These are phyloP conservation scores for Agriopis marginaria DNA, from an alignment of 2,888 invertebrate genomes.

Conservation along the genomic window DNA sequence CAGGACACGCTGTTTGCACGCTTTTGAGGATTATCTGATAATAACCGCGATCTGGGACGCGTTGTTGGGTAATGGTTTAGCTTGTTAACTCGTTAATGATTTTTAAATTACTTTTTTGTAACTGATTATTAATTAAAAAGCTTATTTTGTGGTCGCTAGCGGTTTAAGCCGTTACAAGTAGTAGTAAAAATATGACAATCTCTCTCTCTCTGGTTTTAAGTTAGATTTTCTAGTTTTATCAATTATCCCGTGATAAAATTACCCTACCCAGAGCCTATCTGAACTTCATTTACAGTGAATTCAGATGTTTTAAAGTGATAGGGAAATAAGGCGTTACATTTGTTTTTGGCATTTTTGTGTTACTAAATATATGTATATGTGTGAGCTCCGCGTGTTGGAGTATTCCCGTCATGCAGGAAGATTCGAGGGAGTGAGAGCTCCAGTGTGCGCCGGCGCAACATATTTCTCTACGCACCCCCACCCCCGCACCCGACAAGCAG, in stretches of 20 bases:
- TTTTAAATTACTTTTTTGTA: conserved; percentile 26
- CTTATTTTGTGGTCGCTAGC: neutral
- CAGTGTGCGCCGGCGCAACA: no score
- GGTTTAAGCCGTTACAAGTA: no score
- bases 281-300: neutral
- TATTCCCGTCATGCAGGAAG: no score
- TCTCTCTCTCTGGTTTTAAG: neutral
- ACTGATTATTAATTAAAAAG: neutral
- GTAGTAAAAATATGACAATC: no score
- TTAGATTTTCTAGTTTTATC: neutral
- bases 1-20: conserved; percentile 40
- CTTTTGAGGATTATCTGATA: conserved; percentile 38
- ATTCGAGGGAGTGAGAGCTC: no score
- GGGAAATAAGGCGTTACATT: neutral
- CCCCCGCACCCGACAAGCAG: no score
- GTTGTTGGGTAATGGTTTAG: conserved; percentile 23
- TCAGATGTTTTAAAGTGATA: no score
- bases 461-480: no score
- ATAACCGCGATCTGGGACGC: conserved; percentile 28
- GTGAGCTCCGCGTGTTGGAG: no score
- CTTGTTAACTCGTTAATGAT: conserved; percentile 31
- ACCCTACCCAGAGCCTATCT: no score
- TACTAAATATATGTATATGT: neutral
- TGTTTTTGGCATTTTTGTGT: neutral
- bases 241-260: neutral